Base-by-base conservation (phyloP, 2,888 invertebrate genomes). In the Portevinia maculata region DNA sequence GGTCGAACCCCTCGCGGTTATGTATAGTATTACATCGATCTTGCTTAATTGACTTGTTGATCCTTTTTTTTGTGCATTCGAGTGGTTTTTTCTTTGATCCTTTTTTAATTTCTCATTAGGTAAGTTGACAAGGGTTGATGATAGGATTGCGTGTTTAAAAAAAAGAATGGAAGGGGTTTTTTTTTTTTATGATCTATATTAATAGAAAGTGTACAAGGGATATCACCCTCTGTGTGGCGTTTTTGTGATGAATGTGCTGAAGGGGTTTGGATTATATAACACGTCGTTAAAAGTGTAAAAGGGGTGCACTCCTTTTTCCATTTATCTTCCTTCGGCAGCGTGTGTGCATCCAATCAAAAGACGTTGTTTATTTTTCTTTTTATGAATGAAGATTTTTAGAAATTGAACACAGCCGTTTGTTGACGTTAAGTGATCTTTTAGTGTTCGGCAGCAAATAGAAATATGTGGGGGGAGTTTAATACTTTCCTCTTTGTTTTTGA, bases 1-100 rank as follows among this genome's bases (percentile, higher is more conserved):
- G 13, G 39, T 7, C 30, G 57, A 50, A 59, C 70, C 53, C 75
- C 70, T 81, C 75, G 75, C 70, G 81, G 71, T 50, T 71, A 17
- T 52, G 64, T 50, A 37, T 52, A 48, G 19, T 34, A 75, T 64
- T 64, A 41, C 60, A 41, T 65, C 48, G 52, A 64, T 79, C 70
- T 28, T 50, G 13, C 53, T 59, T 83, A 83, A 83, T 83, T 83
- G 76, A 78, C 78, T 83, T 83, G 83, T 76, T 83, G 83, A 76
- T 67, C 55, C 75, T 53, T 59, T 57, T 70, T 81, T 79, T 34
- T 64, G 62, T 39, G 52, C 39, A 17, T 24, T n/a, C 17, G 67
- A 37, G 50, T 57, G 41, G 57, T 50, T n/a, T n/a, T n/a, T n/a
- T n/a, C n/a, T n/a, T n/a, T 55, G 74, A 41, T 64, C 21, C 53